phyloP scores from a whole-genome alignment of 1,140 invertebrate species.

The Scylla paramamosain region DNA sequence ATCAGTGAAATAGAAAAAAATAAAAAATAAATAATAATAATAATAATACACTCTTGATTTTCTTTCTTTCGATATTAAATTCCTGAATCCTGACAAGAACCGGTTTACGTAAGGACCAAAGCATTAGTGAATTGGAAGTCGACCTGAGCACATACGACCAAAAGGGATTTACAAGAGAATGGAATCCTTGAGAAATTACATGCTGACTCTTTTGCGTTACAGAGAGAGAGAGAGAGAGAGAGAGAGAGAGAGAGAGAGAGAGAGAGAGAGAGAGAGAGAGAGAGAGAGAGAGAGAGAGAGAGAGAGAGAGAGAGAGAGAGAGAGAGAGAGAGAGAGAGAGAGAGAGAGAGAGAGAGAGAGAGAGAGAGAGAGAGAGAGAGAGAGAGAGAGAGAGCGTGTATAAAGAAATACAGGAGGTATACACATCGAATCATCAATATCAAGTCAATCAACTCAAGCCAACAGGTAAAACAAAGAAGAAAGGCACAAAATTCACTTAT shows the following conservation, averaged over 20 bases:
- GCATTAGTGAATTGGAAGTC: background rate
- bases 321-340: background rate
- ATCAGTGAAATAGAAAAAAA: background rate
- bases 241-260: background rate
- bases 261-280: background rate
- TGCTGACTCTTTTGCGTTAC: background rate
- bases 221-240: background rate
- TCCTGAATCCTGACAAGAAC: background rate
- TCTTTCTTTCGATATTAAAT: background rate
- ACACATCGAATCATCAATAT: too few species aligned
- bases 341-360: background rate
- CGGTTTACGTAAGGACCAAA: background rate
- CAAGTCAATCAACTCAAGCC: too few species aligned
- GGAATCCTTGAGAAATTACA: background rate
- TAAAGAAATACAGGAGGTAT: too few species aligned
- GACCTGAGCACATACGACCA: background rate
- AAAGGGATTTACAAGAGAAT: background rate
- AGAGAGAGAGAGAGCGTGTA: too few species aligned
- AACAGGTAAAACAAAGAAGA: too few species aligned
- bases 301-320: background rate
- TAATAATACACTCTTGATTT: background rate
- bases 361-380: too few species aligned
- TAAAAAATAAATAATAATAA: too few species aligned
- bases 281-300: constrained; percentile 29
- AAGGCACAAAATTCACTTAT: too few species aligned